Conservation (phyloP, 2,888 invertebrate species). For the Diaperis boleti region DNA sequence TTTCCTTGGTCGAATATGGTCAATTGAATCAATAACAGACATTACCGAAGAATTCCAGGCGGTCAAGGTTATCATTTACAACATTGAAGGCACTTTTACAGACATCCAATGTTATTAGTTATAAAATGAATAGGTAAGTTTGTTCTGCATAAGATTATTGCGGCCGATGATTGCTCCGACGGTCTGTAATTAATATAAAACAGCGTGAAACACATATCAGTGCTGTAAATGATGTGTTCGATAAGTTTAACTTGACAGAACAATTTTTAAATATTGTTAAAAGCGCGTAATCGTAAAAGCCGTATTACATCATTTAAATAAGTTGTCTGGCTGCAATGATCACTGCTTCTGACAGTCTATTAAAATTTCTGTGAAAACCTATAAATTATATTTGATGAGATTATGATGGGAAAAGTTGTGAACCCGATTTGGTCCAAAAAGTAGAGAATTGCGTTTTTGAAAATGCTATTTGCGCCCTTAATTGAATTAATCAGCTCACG, state of each 20-base stretch:
- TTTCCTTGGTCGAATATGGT: constrained; percentile 6
- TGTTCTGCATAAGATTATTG: constrained; percentile 7
- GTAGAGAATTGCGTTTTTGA: constrained; percentile 3
- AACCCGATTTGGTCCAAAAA: background rate
- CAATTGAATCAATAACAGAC: constrained; percentile 20
- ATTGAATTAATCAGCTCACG: constrained; percentile 15
- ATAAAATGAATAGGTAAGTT: constrained; percentile 1
- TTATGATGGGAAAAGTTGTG: constrained; percentile 4
- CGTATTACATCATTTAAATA: constrained; percentile 17
- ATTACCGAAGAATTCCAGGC: constrained; percentile 20
- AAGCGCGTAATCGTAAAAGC: constrained; percentile 6
- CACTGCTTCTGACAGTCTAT: constrained; percentile 11
- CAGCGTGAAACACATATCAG: constrained; percentile 13
- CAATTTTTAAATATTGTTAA: constrained; percentile 20
- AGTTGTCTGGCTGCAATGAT: constrained; percentile 6
- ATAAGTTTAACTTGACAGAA: constrained; percentile 9
- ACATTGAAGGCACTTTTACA: constrained; percentile 4
- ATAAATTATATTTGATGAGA: constrained; percentile 9
- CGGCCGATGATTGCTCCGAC: constrained; percentile 2
- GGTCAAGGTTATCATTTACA: constrained; percentile 23
- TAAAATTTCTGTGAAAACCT: constrained; percentile 9
- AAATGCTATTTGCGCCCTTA: constrained; percentile 7
- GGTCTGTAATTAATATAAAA: constrained; percentile 24
- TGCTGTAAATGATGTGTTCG: constrained; percentile 5
- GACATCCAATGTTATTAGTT: background rate